phyloP scores from a whole-genome alignment of 2,797 vertebrate species.

The Siniperca scherzeri region DNA sequence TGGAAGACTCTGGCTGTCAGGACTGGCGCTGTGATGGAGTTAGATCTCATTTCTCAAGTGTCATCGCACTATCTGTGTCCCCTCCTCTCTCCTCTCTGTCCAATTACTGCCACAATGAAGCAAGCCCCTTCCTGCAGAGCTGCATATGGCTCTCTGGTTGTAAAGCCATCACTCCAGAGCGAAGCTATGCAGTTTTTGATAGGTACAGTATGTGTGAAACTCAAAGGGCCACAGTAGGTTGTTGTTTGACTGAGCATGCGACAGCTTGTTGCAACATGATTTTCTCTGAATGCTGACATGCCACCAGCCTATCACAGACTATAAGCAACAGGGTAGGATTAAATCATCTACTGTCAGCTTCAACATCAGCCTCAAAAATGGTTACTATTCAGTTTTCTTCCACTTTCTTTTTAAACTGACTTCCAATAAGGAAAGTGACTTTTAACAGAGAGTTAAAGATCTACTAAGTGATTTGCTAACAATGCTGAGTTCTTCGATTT shows the following conservation, averaged over 20 bases:
- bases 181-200: constrained; percentile 62
- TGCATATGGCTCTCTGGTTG: constrained; percentile 71
- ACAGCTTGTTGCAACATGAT: constrained; percentile 31
- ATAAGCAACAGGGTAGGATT: neutral
- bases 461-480: neutral
- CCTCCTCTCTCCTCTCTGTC: constrained; percentile 77
- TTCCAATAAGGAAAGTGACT: neutral
- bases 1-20: constrained; percentile 82
- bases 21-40: constrained; percentile 81
- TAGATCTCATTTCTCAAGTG: constrained; percentile 86
- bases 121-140: constrained; percentile 68
- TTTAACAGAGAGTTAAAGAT: neutral
- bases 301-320: neutral
- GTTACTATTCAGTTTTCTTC: neutral
- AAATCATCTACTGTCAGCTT: constrained; percentile 30
- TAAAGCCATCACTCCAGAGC: constrained; percentile 58
- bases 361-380: neutral
- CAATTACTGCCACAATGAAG: constrained; percentile 78
- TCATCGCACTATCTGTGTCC: constrained; percentile 77
- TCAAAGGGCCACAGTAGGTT: constrained; percentile 47
- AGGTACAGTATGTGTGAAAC: constrained; percentile 67
- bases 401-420: neutral
- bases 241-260: constrained; percentile 30
- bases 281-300: constrained; percentile 21
- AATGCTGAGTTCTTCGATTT: neutral